These are phyloP conservation scores for Hippoglossus hippoglossus DNA, from an alignment of 2,797 vertebrate species.

Conservation along the genomic window DNA sequence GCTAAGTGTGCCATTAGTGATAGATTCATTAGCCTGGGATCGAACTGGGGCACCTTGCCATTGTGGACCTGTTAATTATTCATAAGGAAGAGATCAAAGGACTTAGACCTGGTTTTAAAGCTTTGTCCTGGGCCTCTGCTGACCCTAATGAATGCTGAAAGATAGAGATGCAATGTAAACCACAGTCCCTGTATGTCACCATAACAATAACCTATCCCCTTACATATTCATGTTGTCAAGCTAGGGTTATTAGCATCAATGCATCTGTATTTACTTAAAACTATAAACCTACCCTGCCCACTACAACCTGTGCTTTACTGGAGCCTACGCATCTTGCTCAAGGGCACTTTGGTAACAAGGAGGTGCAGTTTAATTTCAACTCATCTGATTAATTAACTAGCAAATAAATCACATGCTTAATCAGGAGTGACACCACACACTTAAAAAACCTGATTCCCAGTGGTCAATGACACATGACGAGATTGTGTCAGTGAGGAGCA, in stretches of 20 bases:
- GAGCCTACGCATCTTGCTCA: neutral
- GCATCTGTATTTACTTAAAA: neutral
- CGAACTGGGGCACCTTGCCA: slow-evolving; percentile 72
- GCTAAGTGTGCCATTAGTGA: slow-evolving; percentile 79
- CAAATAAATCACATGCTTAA: slow-evolving; percentile 36
- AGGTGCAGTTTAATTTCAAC: neutral
- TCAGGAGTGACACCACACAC: slow-evolving; percentile 42
- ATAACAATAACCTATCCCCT: neutral
- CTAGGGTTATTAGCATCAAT: neutral
- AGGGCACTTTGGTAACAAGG: neutral
- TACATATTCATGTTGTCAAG: neutral
- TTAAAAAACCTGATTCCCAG: slow-evolving; percentile 69
- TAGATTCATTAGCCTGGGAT: slow-evolving; percentile 76
- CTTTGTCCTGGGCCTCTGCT: slow-evolving; percentile 47
- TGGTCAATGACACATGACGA: slow-evolving; percentile 77
- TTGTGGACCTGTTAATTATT: slow-evolving; percentile 74
- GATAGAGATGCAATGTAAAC: neutral
- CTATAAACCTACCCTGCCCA: too few species aligned
- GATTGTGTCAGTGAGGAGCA: slow-evolving; percentile 55
- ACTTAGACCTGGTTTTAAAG: slow-evolving; percentile 70
- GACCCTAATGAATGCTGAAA: slow-evolving; percentile 26
- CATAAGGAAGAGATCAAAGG: slow-evolving; percentile 69
- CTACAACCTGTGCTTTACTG: too few species aligned
- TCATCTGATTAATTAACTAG: neutral
- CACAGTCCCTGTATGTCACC: neutral